Conservation (phyloP, 2,888 invertebrate species). For the Aspidapion aeneum region DNA sequence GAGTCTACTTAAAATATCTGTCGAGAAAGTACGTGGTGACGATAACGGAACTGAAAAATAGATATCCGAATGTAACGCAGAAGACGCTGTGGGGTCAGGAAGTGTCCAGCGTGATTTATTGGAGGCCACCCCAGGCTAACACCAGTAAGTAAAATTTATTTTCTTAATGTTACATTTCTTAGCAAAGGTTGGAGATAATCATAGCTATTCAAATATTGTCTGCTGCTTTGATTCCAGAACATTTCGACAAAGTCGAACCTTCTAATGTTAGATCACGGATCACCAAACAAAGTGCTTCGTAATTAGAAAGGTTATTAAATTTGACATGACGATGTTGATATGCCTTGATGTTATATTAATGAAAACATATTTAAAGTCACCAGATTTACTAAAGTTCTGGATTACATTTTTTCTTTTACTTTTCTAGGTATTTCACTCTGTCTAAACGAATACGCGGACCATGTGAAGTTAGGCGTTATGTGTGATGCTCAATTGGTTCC, state of each 20-base stretch:
- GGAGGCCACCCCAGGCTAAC: slow-evolving; percentile 74
- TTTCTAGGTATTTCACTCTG: slow-evolving; percentile 73
- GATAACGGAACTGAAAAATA: slow-evolving; percentile 56
- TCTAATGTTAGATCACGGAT: too few relatives aligned
- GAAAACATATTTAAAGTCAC: not conserved
- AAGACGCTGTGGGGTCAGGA: slow-evolving; percentile 63
- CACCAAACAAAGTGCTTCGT: too few relatives aligned
- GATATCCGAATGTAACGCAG: slow-evolving; percentile 47
- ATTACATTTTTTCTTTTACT: too few relatives aligned
- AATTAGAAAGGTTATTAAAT: too few relatives aligned
- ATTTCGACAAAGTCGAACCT: too few relatives aligned
- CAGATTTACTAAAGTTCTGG: too few relatives aligned
- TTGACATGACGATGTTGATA: too few relatives aligned
- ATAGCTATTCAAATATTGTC: too few relatives aligned
- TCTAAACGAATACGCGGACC: slow-evolving; percentile 63
- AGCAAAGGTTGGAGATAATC: too few relatives aligned
- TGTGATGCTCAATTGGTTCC: slow-evolving; percentile 67
- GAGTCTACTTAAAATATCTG: slow-evolving; percentile 59
- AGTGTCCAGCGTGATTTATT: slow-evolving; percentile 61
- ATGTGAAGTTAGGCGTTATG: slow-evolving; percentile 66
- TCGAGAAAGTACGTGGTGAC: slow-evolving; percentile 65
- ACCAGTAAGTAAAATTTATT: slow-evolving; percentile 68
- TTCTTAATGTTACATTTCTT: too few relatives aligned
- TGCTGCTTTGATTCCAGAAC: too few relatives aligned
- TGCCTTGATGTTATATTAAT: too few relatives aligned